Percentiles rank a stretch among this genome's conserved stretches.
phyloP scores from a whole-genome alignment of 1,140 invertebrate species.

The Heliothis virescens region DNA sequence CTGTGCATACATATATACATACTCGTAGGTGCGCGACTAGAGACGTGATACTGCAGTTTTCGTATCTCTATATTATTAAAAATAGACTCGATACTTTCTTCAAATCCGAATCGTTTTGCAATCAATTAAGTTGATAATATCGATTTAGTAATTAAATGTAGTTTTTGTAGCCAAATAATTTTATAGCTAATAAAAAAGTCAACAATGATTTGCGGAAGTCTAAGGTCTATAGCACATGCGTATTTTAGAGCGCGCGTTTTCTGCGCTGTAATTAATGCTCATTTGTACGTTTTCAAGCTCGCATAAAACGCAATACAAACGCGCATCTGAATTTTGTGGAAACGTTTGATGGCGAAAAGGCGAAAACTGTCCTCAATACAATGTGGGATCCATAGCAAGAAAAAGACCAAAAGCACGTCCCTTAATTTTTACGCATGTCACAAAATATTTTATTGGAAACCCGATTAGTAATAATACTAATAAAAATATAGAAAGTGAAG shows the following conservation, averaged over 20 bases:
- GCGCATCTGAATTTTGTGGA: too few relatives aligned
- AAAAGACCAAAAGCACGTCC: too few relatives aligned
- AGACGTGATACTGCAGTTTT: background rate
- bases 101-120: background rate
- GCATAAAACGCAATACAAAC: too few relatives aligned
- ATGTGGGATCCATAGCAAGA: too few relatives aligned
- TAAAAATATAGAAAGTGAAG: constrained; percentile 60
- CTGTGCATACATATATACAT: too few relatives aligned
- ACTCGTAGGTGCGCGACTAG: background rate
- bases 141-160: background rate
- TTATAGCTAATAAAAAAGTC: background rate
- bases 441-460: background rate
- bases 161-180: background rate
- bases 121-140: background rate
- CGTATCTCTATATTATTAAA: background rate
- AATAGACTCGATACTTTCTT: background rate
- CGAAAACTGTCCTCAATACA: too few relatives aligned
- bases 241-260: too few relatives aligned
- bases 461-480: background rate
- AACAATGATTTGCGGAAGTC: background rate
- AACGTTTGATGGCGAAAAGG: too few relatives aligned
- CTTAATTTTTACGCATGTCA: background rate
- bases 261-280: background rate
- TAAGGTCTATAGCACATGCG: too few relatives aligned
- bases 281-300: background rate